Evolutionary conservation across 2,797 vertebrate species (phyloP), one percentile per base, ranked within the genome.

Genomic region (Chlorospingus flavigularis): DNA sequence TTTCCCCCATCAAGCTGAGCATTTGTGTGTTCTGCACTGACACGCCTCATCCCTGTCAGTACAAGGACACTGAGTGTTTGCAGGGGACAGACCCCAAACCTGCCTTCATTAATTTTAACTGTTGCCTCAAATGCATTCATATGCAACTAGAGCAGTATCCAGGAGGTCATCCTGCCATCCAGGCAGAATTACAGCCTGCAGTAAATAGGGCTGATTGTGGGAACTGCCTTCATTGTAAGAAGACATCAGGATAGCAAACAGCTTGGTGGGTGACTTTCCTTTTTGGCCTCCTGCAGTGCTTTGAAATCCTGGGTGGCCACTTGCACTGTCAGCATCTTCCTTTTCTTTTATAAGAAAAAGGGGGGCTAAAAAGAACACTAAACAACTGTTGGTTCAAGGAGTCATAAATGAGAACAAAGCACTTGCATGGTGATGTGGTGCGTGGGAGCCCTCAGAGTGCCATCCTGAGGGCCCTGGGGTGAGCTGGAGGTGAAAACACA

Each of bases 221-320:
- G 92, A 93, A 66, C 72, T 92, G 95, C 72, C 89, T 92, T 84
- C 89, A 19, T 58, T 78, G 18, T 83, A 53, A 80, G 95, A 77
- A 88, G 65, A 30, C n/a, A 31, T 92, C 76, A 48, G 81, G 87
- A 58, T 77, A 93, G 88, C 65, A 74, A 75, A 70, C 75, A 83
- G 43, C 66, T 94, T 94, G 81, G 92, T 91, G 81, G 86, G 94
- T 90, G 81, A 94, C 89, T 96, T 96, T 86, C 45, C 75, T 77
- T 87, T 82, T 53, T 72, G 63, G 45, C 74, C 61, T 93, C 60
- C 57, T 77, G 71, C 72, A 55, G 61, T 83, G 72, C 89, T 96
- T 96, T 96, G 87, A 93, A 94, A 89, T 40, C 76, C 78, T 94
- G 94, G 92, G 94, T 96, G 95, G 94, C 82, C 96, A 76, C 71